phyloP scores from a whole-genome alignment of 2,888 invertebrate genomes.

The Dryobota labecula region DNA sequence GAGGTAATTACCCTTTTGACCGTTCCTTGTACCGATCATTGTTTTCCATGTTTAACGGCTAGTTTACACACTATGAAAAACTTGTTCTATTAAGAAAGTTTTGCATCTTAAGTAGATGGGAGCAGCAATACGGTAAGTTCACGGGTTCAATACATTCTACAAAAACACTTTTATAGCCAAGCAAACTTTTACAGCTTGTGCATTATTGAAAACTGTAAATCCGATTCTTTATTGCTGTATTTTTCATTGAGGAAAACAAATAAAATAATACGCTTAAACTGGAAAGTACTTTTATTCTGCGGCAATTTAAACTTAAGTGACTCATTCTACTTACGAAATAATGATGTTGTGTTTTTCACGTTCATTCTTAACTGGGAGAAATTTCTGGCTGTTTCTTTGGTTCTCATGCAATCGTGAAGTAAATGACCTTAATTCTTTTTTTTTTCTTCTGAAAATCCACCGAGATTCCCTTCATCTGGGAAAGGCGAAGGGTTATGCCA shows the following conservation, averaged over 20 bases:
- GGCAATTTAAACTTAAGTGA: background rate
- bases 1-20: constrained; percentile 2
- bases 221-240: constrained; percentile 15
- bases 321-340: no score
- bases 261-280: background rate
- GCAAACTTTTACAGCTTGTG: constrained; percentile 16
- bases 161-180: constrained; percentile 28
- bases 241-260: constrained; percentile 15
- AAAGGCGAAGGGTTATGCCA: constrained; percentile 13
- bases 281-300: background rate
- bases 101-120: constrained; percentile 14
- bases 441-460: background rate
- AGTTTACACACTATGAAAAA: constrained; percentile 16
- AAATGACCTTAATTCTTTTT: background rate
- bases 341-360: background rate
- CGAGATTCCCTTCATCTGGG: background rate
- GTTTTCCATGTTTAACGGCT: constrained; percentile 6
- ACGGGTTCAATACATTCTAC: constrained; percentile 30
- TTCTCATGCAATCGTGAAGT: background rate
- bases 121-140: constrained; percentile 24
- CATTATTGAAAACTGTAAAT: constrained; percentile 45
- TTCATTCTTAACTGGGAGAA: background rate
- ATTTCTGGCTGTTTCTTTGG: background rate
- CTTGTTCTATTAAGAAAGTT: constrained; percentile 29
- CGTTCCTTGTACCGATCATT: constrained; percentile 10